A percentile compares a stretch with the other conserved stretches of the same genome.
Conservation (phyloP, 2,888 invertebrate genomes). For the Drosophila anomelani region DNA sequence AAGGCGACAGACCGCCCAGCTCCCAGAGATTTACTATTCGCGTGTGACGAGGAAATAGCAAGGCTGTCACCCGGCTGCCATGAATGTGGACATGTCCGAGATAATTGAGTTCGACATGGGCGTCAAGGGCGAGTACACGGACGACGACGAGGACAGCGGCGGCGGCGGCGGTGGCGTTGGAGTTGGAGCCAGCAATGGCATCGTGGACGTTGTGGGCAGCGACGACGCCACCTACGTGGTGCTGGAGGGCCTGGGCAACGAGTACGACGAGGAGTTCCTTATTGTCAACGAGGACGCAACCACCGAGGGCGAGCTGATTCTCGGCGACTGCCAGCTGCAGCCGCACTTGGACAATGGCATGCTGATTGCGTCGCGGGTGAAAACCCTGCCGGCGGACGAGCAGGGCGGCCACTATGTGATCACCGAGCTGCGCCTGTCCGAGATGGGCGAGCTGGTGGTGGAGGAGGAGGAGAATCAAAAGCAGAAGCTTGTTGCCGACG, state of each 20-base stretch:
- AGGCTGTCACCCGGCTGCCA: slow-evolving; percentile 20
- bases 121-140: slow-evolving; percentile 50
- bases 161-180: slow-evolving; percentile 32
- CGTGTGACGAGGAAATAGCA: neutral
- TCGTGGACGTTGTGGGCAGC: slow-evolving; percentile 26
- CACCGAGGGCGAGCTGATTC: slow-evolving; percentile 44
- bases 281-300: slow-evolving; percentile 50
- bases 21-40: neutral
- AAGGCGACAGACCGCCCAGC: neutral
- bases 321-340: slow-evolving; percentile 46
- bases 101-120: slow-evolving; percentile 74
- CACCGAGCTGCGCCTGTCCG: slow-evolving; percentile 33
- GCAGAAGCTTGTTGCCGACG: slow-evolving; percentile 2
- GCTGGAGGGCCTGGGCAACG: slow-evolving; percentile 55
- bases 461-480: slow-evolving; percentile 26
- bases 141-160: slow-evolving; percentile 35
- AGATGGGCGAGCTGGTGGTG: slow-evolving; percentile 53
- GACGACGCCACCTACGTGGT: slow-evolving; percentile 52
- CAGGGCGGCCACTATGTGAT: slow-evolving; percentile 39
- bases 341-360: slow-evolving; percentile 42
- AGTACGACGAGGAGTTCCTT: slow-evolving; percentile 58
- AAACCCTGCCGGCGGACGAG: slow-evolving; percentile 11
- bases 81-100: slow-evolving; percentile 73
- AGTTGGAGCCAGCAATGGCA: neutral
- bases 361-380: slow-evolving; percentile 39